Conservation (phyloP, 2,888 invertebrate species). For the Dynastes maya region DNA sequence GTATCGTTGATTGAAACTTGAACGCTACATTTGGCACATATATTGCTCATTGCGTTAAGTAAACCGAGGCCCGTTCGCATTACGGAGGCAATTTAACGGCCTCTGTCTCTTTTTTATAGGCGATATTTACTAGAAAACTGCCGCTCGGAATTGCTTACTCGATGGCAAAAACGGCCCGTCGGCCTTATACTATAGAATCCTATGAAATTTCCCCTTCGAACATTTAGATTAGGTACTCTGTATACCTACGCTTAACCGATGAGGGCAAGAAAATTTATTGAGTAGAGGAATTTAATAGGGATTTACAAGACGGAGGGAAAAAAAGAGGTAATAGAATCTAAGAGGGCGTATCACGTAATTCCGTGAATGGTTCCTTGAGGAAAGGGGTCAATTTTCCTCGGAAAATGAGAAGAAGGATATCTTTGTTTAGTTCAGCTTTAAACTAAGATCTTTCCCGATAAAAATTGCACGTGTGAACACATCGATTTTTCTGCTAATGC, state of each 20-base stretch:
- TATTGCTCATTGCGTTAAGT: constrained; percentile 47
- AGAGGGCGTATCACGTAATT: neutral
- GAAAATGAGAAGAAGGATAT: neutral
- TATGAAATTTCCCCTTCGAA: neutral
- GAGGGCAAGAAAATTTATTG: constrained; percentile 2
- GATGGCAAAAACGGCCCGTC: neutral
- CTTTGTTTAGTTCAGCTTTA: no score
- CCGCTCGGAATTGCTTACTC: constrained; percentile 5
- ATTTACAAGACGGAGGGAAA: constrained; percentile 1
- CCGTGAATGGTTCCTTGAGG: neutral
- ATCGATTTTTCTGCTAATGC: no score
- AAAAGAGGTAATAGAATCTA: constrained; percentile 11
- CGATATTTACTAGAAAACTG: constrained; percentile 44
- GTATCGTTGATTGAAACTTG: constrained; percentile 46
- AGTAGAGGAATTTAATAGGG: constrained; percentile 22
- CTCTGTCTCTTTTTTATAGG: constrained; percentile 40
- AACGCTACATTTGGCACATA: constrained; percentile 46
- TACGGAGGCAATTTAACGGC: constrained; percentile 44
- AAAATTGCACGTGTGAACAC: no score
- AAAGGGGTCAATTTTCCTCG: neutral
- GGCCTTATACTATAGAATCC: neutral
- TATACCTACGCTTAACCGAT: no score
- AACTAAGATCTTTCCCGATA: no score
- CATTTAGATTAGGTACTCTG: constrained; percentile 11
- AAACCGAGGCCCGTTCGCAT: constrained; percentile 37